phyloP scores from a whole-genome alignment of 2,888 invertebrate genomes.

The Drosophila pseudotalamancana region DNA sequence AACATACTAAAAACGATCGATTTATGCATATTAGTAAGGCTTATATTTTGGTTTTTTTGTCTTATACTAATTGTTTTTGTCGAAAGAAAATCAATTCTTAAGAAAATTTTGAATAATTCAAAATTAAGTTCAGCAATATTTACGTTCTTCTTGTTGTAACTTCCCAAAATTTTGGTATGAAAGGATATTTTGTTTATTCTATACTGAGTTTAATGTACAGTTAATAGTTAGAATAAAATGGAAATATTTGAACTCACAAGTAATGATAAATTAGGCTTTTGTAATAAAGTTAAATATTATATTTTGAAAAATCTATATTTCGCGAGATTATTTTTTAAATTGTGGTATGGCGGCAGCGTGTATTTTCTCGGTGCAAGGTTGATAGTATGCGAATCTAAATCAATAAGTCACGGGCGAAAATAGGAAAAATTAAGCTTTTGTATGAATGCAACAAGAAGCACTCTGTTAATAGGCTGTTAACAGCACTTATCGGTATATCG shows the following conservation, averaged over 20 bases:
- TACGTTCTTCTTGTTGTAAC: no score
- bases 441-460: background rate
- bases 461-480: background rate
- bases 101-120: no score
- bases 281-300: no score
- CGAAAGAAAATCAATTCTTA: no score
- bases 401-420: background rate
- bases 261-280: no score
- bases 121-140: no score
- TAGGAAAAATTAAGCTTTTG: background rate
- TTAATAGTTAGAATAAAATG: background rate
- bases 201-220: background rate
- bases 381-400: background rate
- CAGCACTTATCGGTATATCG: constrained; percentile 21
- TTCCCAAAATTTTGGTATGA: no score
- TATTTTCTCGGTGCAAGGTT: background rate
- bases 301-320: background rate
- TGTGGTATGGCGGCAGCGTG: no score
- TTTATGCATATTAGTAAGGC: background rate
- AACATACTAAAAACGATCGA: background rate
- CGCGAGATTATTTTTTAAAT: background rate
- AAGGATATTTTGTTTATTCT: background rate
- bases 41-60: background rate
- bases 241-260: no score
- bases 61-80: no score